These are phyloP conservation scores for Corythaixoides concolor DNA, from an alignment of 2,113 vertebrate species.

Conservation along the genomic window DNA sequence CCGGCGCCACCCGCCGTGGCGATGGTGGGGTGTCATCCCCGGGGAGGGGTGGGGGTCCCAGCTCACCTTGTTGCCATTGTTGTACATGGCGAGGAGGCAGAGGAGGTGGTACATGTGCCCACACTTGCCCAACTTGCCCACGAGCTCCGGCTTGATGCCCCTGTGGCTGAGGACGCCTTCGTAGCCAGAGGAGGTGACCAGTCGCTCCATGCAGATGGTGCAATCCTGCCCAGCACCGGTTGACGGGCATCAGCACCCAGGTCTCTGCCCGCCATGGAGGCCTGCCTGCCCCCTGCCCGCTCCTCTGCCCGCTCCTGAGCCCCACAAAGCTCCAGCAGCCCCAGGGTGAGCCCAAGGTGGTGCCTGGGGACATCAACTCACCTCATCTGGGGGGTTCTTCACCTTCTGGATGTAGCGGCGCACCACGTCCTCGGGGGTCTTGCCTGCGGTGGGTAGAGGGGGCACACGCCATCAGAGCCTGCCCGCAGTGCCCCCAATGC, in stretches of 20 bases:
- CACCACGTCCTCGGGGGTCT: conserved; percentile 94
- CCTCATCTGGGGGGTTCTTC: conserved; percentile 91
- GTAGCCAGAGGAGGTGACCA: conserved; percentile 89
- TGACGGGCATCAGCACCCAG: rapidly evolving
- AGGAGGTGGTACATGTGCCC: conserved; percentile 97
- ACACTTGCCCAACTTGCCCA: conserved; percentile 94
- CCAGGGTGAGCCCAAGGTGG: rapidly evolving
- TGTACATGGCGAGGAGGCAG: conserved; percentile 98
- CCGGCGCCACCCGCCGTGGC: neutral
- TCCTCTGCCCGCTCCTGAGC: neutral
- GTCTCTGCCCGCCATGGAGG: neutral
- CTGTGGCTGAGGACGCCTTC: conserved; percentile 88
- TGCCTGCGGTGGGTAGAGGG: conserved; percentile 73
- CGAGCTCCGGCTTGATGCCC: conserved; percentile 88
- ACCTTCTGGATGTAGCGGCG: conserved; percentile 93
- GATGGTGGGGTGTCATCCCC: rapidly evolving
- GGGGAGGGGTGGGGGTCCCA: rapidly evolving
- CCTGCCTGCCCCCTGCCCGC: neutral
- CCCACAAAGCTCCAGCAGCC: no score
- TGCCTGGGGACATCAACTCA: conserved; percentile 31
- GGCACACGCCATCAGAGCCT: neutral
- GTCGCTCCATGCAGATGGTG: conserved; percentile 53
- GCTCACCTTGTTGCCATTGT: conserved; percentile 92
- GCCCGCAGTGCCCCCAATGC: rapidly evolving
- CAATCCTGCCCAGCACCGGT: neutral